Evolutionary conservation across 2,797 vertebrate genomes (phyloP).

Genomic region (Decapterus maruadsi): DNA sequence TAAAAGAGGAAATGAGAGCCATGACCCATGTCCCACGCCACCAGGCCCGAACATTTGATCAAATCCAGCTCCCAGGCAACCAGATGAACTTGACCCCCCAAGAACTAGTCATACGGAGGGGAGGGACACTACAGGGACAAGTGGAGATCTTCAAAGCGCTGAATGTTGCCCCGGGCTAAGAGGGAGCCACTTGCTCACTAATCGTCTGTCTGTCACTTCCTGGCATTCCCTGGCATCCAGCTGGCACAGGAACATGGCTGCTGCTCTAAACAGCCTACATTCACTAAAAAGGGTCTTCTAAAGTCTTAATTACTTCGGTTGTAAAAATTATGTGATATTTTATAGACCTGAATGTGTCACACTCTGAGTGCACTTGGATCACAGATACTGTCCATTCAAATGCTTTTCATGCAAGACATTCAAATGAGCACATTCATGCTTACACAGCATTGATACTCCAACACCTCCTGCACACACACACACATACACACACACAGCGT

Average conservation of each 20-base stretch:
- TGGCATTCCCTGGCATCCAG: constrained; percentile 75
- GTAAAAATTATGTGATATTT: constrained; percentile 35
- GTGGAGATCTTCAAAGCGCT: constrained; percentile 72
- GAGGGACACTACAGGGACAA: constrained; percentile 63
- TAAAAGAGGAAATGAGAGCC: constrained; percentile 65
- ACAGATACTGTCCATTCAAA: constrained; percentile 5
- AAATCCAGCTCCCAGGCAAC: constrained; percentile 67
- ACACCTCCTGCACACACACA: constrained; percentile 15
- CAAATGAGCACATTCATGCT: constrained; percentile 8
- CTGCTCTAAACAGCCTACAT: constrained; percentile 55
- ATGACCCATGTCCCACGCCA: constrained; percentile 56
- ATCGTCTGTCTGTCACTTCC: constrained; percentile 79
- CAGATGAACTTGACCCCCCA: constrained; percentile 67
- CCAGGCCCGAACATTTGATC: constrained; percentile 70
- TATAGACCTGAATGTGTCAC: constrained; percentile 8
- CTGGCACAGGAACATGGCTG: constrained; percentile 69
- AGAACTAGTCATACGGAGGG: constrained; percentile 60
- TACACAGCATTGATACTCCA: constrained; percentile 31
- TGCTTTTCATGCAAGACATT: constrained; percentile 24
- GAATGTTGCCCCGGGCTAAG: constrained; percentile 67
- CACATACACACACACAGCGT: background rate
- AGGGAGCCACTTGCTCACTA: constrained; percentile 78
- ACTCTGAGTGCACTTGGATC: constrained; percentile 9
- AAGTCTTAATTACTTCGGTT: constrained; percentile 52
- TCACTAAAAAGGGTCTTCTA: constrained; percentile 50